Base-by-base conservation (phyloP, 2,113 vertebrate species). In the Piaya cayana region DNA sequence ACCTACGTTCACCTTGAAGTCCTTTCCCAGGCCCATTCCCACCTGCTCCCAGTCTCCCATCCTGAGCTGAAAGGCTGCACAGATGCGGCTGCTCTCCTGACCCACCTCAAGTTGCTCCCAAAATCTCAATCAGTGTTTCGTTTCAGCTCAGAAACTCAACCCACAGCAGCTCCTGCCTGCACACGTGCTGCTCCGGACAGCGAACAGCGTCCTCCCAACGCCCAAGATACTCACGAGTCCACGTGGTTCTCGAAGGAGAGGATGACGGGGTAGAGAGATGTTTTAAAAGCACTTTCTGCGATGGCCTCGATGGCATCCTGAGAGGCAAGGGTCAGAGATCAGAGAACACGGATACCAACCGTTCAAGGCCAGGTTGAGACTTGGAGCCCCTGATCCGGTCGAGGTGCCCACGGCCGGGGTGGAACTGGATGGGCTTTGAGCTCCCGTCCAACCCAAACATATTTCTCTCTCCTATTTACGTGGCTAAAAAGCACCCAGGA, bases 191-290 rank as follows among this genome's bases (percentile, higher is more conserved):
- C 75, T 75, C 56, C 27, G 27, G 37, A 42, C 37, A 72, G 11
- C 26, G 47, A 43, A 25, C 32, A 52, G 14, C 19, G 1, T 29
- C 27, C 71, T 74, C 45, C 45, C 60, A 26, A 0, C 2, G 63
- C 19, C 20, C 8, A 64, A 64, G 81, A 63, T 95, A 98, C 99
- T 98, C 98, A 99, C 99, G 99, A 99, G 97, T 99, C 99, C 64
- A 99, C 99, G 0, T 99, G 99, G 96, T 99, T 99, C 97, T 99
- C 99, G 9, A 99, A 99, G 19, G 99, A 99, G 94, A 99, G 98
- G 95, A 99, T 98, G 52, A 99, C 93, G 1, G 99, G 99, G 80
- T 99, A 99, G 5, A 98, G 98, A 32, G 99, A 99, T 2, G 99
- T 99, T 98, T 99, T 99, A 97, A 99, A 99, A 77, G 99, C 99